Conservation (phyloP, 2,888 invertebrate species). For the Chymomyza fuscimana region DNA sequence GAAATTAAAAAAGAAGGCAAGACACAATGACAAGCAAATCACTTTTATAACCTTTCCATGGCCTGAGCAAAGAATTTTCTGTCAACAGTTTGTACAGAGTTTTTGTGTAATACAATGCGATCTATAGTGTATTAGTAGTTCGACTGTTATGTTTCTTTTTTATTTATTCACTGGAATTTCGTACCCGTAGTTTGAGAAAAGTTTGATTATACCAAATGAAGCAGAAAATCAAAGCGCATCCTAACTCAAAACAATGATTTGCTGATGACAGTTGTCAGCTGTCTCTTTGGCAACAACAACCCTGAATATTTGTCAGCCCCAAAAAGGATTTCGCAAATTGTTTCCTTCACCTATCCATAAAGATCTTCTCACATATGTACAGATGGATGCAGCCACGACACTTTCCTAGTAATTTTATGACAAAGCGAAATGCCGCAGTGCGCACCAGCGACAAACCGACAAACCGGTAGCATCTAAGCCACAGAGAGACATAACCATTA, state of each 20-base stretch:
- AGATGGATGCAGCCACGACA: neutral
- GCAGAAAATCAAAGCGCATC: slow-evolving; percentile 70
- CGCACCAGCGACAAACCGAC: neutral
- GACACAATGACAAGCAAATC: slow-evolving; percentile 40
- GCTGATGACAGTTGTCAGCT: slow-evolving; percentile 47
- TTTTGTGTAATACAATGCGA: neutral
- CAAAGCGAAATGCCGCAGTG: neutral
- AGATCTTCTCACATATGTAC: neutral
- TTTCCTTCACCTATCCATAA: neutral
- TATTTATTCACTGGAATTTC: neutral
- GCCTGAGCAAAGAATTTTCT: neutral
- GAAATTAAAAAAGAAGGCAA: slow-evolving; percentile 15
- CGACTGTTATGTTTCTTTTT: neutral
- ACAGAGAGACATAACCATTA: neutral
- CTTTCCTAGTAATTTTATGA: neutral
- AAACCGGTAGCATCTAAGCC: neutral
- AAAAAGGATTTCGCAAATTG: neutral
- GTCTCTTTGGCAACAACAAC: neutral
- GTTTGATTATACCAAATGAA: slow-evolving; percentile 68
- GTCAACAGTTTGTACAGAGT: neutral
- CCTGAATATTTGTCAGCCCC: neutral
- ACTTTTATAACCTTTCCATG: neutral
- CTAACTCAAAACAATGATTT: slow-evolving; percentile 50
- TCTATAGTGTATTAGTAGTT: neutral
- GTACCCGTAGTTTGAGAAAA: neutral